These are phyloP conservation scores for Morelia viridis DNA, from an alignment of 2,797 vertebrate species.

Conservation along the genomic window DNA sequence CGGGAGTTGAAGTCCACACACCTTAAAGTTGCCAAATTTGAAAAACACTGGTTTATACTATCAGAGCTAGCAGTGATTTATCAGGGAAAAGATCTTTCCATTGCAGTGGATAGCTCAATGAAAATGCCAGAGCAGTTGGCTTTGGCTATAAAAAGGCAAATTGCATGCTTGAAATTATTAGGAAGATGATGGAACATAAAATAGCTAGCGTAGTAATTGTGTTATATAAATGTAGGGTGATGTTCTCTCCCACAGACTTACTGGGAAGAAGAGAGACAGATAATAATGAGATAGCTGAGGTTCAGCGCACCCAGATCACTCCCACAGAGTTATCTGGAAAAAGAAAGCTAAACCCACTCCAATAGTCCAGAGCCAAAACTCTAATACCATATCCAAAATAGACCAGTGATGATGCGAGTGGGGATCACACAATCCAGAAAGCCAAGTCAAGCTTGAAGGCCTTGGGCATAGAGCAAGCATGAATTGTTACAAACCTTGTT, in stretches of 20 bases:
- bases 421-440: not conserved
- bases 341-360: not conserved
- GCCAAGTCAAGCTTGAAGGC: not conserved
- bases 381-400: no score
- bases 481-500: not conserved
- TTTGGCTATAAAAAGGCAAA: not conserved
- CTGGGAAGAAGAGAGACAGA: not conserved
- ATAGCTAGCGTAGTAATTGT: not conserved
- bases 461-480: not conserved
- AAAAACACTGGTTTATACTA: not conserved
- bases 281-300: not conserved
- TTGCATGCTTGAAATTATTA: not conserved
- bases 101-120: not conserved
- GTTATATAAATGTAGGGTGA: not conserved
- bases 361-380: not conserved
- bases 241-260: not conserved
- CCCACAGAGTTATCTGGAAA: not conserved
- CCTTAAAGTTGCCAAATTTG: not conserved
- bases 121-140: not conserved
- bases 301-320: not conserved
- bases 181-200: not conserved
- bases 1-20: not conserved
- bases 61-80: not conserved
- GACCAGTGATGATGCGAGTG: not conserved
- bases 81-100: not conserved